Evolutionary conservation across 2,888 invertebrate genomes (phyloP), one percentile per base, ranked within the genome.

Genomic region (Hyalella azteca): DNA sequence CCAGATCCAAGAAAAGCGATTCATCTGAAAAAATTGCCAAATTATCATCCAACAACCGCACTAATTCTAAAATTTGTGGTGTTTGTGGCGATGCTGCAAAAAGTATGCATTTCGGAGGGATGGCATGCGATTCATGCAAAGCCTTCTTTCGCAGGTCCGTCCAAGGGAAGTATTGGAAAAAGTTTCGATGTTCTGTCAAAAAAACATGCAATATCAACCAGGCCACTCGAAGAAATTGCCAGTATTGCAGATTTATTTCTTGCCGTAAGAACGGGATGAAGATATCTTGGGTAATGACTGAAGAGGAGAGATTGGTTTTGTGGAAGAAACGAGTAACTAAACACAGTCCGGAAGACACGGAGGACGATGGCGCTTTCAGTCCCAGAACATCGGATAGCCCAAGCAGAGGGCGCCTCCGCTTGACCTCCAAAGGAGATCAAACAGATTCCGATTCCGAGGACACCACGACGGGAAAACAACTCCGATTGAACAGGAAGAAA

Each of bases 111-210:
- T 88, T 88, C 82, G 88, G 88, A 41, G 88, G 88, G 15, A 86
- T 88, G 49, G 87, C 87, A 4, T 88, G 88, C 81, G 88, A 88
- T 85, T 86, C 86, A 50, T 88, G 88, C 85, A 88, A 88, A 82
- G 88, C 88, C n/a, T 88, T 88, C 84, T 88, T 88, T 85, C 86
- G 88, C 5, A 85, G 88, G 22, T 86, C 87, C 19, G 88, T 88
- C 41, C 87, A 87, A 84, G 87, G 87, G 79, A 87, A 87, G 54
- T 87, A 87, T 15, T 87, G 86, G 85, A 85, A 85, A 59, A 85
- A 85, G 77, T 88, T 88, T 85, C 86, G 86, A 45, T 88, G 88
- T 79, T 84, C 87, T 0, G 86, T 86, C 79, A 86, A 86, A 22
- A 85, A 85, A 22, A 79, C 82, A 32, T 88, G 88, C 81, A 85